These are phyloP conservation scores for Cerastoderma edule DNA, from an alignment of 2,888 invertebrate species.

Conservation along the genomic window DNA sequence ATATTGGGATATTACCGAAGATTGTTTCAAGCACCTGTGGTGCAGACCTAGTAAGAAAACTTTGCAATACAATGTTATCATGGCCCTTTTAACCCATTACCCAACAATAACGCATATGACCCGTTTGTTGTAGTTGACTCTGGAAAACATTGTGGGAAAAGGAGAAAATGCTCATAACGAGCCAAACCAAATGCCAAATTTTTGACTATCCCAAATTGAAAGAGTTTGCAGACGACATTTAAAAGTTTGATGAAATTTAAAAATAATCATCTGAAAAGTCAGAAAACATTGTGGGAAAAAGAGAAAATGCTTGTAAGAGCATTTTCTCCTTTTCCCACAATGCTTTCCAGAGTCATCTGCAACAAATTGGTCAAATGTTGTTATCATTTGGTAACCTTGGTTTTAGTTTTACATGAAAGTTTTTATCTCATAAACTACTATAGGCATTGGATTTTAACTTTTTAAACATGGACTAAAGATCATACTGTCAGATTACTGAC, in stretches of 20 bases:
- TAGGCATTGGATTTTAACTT: too few species aligned
- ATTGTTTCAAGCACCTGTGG: not conserved
- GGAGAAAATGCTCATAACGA: not conserved
- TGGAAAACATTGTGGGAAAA: constrained; percentile 7
- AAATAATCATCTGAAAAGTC: not conserved
- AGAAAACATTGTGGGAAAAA: constrained; percentile 9
- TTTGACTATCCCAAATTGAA: not conserved
- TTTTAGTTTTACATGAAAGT: too few species aligned
- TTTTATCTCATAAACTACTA: too few species aligned
- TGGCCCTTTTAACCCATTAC: not conserved
- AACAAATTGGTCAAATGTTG: not conserved
- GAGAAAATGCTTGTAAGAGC: constrained; percentile 2
- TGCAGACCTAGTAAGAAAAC: not conserved
- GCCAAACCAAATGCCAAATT: not conserved
- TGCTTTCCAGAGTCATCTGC: not conserved
- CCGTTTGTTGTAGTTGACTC: not conserved
- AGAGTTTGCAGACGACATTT: not conserved
- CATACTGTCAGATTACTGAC: too few species aligned
- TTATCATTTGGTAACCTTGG: not conserved
- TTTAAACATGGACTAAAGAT: too few species aligned
- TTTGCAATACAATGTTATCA: not conserved
- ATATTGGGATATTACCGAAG: not conserved
- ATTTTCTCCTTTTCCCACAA: constrained; percentile 3
- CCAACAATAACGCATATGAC: not conserved
- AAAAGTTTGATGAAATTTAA: too few species aligned